phyloP scores from a whole-genome alignment of 2,797 vertebrate genomes.

The Spinus pinus region DNA sequence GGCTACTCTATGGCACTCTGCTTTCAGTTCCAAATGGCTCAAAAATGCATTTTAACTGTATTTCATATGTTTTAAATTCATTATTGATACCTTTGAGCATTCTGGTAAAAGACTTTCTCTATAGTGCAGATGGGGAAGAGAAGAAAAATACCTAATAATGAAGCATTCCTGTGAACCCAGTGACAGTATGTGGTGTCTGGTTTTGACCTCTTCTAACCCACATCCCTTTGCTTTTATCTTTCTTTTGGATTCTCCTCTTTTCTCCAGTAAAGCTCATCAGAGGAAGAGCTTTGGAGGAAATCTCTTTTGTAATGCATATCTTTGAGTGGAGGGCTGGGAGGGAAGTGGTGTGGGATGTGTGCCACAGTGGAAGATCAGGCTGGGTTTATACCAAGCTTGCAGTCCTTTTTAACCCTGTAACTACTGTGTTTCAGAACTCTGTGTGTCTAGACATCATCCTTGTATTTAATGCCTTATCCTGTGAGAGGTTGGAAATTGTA shows the following conservation, averaged over 20 bases:
- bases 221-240: slow-evolving; percentile 3
- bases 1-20: not conserved
- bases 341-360: not conserved
- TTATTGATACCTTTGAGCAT: not conserved
- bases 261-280: not conserved
- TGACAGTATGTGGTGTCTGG: not conserved
- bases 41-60: not conserved
- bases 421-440: not conserved
- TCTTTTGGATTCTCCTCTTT: not conserved
- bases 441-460: rapidly evolving
- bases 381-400: not conserved
- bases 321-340: not conserved
- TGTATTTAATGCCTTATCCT: not conserved
- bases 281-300: slow-evolving; percentile 14
- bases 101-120: not conserved
- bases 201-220: not conserved
- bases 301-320: not conserved
- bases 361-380: not conserved
- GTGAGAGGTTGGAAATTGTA: not conserved
- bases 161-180: not conserved
- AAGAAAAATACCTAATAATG: not conserved
- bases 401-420: not conserved
- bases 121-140: not conserved
- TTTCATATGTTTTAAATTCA: not conserved
- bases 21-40: not conserved